Conservation (phyloP, 2,888 invertebrate genomes). For the Boloria selene region DNA sequence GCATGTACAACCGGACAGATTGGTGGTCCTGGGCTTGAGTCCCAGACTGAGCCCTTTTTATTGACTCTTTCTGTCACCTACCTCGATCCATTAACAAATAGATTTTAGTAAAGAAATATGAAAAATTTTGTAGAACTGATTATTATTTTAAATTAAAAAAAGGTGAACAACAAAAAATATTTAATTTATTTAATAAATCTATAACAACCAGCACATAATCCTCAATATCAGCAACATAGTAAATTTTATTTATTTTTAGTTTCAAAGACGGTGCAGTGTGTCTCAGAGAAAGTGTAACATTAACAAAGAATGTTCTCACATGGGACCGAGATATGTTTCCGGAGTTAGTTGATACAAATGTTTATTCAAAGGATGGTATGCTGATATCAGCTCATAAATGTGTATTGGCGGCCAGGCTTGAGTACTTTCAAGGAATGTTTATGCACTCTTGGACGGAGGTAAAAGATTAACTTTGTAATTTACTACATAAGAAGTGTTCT, state of each 20-base stretch:
- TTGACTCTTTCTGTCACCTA: no score
- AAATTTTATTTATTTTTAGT: slow-evolving; percentile 45
- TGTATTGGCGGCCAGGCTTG: slow-evolving; percentile 89
- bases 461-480: slow-evolving; percentile 35
- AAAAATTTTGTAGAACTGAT: no score
- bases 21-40: no score
- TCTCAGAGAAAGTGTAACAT: slow-evolving; percentile 62
- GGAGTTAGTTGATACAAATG: slow-evolving; percentile 84
- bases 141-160: no score
- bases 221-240: no score
- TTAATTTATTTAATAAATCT: no score
- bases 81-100: no score
- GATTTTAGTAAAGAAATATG: no score
- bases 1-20: no score
- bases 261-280: slow-evolving; percentile 67
- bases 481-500: neutral
- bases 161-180: no score
- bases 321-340: slow-evolving; percentile 75
- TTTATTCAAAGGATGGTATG: slow-evolving; percentile 76
- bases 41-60: no score
- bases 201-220: no score
- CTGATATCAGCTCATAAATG: slow-evolving; percentile 88
- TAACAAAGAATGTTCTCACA: slow-evolving; percentile 43
- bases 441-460: slow-evolving; percentile 90
- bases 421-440: slow-evolving; percentile 94